phyloP scores from a whole-genome alignment of 2,113 vertebrate species.

The Oncorhynchus mykiss region DNA sequence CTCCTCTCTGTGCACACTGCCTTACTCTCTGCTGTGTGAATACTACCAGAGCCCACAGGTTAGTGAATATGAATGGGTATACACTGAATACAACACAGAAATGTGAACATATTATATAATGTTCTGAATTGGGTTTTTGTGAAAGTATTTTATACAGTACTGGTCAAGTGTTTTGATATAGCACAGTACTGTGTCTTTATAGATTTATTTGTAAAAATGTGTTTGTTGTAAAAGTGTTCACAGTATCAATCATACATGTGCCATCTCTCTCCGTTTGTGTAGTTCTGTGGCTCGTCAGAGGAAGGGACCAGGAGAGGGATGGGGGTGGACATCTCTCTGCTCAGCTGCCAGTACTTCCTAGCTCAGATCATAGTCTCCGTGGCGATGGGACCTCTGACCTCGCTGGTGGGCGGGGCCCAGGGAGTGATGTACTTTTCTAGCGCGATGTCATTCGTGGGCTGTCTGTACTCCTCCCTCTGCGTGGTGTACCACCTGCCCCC shows the following conservation, averaged over 20 bases:
- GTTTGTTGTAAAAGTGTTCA: neutral
- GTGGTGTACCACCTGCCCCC: conserved; percentile 88
- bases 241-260: neutral
- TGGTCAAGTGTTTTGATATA: neutral
- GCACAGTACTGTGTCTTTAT: neutral
- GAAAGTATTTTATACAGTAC: too few species aligned
- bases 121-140: too few species aligned
- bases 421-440: conserved; percentile 97
- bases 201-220: neutral
- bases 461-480: conserved; percentile 92
- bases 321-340: conserved; percentile 95
- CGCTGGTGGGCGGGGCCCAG: conserved; percentile 90
- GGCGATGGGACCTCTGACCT: conserved; percentile 91
- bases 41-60: conserved; percentile 98
- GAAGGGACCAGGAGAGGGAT: conserved; percentile 87
- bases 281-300: conserved; percentile 86
- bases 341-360: conserved; percentile 97
- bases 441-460: conserved; percentile 92
- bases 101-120: too few species aligned
- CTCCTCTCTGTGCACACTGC: conserved; percentile 94
- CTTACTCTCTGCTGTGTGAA: conserved; percentile 96
- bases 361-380: conserved; percentile 94
- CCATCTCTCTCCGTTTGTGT: conserved; percentile 11
- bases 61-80: conserved; percentile 40
- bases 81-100: too few species aligned